Percentiles rank a stretch among this genome's conserved stretches.
Conservation (phyloP, 2,797 vertebrate genomes). For the Pangasius krempfi region DNA sequence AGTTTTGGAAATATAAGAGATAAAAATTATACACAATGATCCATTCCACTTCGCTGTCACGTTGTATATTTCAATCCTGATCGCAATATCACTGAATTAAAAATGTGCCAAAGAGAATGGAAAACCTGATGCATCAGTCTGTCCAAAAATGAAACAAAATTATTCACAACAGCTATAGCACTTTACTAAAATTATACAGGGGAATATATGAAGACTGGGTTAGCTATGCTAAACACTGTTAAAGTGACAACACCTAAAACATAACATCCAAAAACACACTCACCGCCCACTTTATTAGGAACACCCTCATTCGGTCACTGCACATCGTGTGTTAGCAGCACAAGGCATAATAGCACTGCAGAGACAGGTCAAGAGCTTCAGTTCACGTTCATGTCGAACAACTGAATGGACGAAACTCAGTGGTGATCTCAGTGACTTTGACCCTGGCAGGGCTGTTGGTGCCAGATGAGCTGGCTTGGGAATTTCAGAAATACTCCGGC, state of each 20-base stretch:
- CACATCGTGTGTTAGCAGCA: not conserved
- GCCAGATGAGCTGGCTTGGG: not conserved
- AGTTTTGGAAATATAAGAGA: not conserved
- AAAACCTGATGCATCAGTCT: not conserved
- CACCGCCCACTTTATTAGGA: not conserved
- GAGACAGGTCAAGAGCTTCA: not conserved
- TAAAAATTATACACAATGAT: not conserved
- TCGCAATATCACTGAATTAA: not conserved
- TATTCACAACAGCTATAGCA: not conserved
- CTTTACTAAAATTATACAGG: not conserved
- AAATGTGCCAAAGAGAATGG: not conserved
- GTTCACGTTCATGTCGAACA: not conserved
- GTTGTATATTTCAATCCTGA: not conserved
- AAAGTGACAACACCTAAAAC: constrained; percentile 45
- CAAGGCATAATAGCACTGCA: not conserved
- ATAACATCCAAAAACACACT: constrained; percentile 13
- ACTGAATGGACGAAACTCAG: not conserved
- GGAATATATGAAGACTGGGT: too few species aligned
- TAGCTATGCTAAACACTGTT: not conserved
- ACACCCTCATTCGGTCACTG: not conserved
- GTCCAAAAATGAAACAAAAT: constrained; percentile 1
- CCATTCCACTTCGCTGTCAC: not conserved
- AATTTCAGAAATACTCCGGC: not conserved
- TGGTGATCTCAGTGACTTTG: not conserved
- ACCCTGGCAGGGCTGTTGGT: not conserved